Base-by-base conservation (phyloP, 92 coral and sea anemone species). In the Paragorgia papillata region DNA sequence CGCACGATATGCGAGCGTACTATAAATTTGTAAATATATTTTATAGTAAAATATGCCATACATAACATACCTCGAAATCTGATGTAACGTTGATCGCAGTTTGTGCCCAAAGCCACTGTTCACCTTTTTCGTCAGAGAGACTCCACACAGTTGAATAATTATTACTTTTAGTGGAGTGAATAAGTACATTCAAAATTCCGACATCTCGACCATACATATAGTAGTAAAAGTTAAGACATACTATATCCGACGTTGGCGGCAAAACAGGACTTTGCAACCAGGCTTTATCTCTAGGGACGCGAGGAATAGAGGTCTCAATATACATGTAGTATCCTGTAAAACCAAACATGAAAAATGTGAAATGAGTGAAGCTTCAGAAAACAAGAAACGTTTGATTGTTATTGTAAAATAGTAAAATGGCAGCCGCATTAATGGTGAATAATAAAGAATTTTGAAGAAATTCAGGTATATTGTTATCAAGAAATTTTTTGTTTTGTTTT, bases 231-330 rank as follows among this genome's bases (percentile, higher is more conserved):
- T n/a, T 46, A 15, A 46, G n/a, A 46, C 53, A 46, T 46, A 46
- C 2, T 46, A 2, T 15, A 15, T 46, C 15, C 2, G 53, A 46
- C 14, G 53, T 46, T 46, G 53, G 17, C 7, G 53, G 53, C 15
- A 46, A 2, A 2, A 15, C n/a, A 46, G 12, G 12, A 46, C 53
- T 46, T 46, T 2, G 15, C 15, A 46, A 46, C 53, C 53, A 46
- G 2, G 53, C 12, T 46, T 46, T 46, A n/a, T 46, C 53, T 46
- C n/a, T n/a, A 46, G 53, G n/a, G 2, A 46, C n/a, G 2, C 53
- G 53, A 46, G 53, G 53, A 46, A 46, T 46, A n/a, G 53, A 46
- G 2, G 53, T 46, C n/a, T 46, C 53, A 46, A 46, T 46, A 46
- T 46, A 46, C 53, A 46, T 15, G n/a, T 46, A 46, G n/a, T 7